These are phyloP conservation scores for Anolis carolinensis DNA, from an alignment of 2,113 vertebrate genomes.

Conservation along the genomic window DNA sequence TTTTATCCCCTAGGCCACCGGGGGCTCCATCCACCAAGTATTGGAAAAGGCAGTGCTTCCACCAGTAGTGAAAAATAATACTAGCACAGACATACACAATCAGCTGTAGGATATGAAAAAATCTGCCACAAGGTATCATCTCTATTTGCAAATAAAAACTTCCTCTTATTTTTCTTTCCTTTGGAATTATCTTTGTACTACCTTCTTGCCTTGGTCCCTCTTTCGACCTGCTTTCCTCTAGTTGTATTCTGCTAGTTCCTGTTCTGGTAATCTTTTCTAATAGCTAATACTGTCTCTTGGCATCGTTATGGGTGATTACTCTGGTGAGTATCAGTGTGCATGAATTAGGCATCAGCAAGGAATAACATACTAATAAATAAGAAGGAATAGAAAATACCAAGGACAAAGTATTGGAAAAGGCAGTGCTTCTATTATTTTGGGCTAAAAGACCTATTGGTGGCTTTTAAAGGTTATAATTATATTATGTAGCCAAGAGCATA, in stretches of 20 bases:
- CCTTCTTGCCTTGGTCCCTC: neutral
- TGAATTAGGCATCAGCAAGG: neutral
- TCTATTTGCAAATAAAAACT: neutral
- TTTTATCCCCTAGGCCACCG: too few species aligned
- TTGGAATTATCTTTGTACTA: neutral
- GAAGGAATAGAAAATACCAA: neutral
- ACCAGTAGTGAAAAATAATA: too few species aligned
- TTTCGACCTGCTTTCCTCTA: neutral
- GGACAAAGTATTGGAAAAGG: neutral
- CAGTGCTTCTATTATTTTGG: neutral
- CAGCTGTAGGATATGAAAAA: too few species aligned
- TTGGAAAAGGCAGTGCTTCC: too few species aligned
- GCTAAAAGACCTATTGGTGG: neutral
- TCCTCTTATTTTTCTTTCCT: neutral
- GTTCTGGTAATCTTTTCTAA: slow-evolving; percentile 17
- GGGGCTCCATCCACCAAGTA: too few species aligned
- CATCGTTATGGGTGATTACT: slow-evolving; percentile 21
- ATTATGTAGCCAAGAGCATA: neutral
- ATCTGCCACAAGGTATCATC: neutral
- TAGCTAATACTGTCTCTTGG: neutral
- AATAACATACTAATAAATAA: slow-evolving; percentile 3
- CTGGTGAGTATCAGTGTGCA: neutral
- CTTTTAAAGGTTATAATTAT: neutral
- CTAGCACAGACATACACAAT: too few species aligned
- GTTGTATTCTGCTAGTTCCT: neutral